These are phyloP conservation scores for Rhagologus leucostigma DNA, from an alignment of 2,113 vertebrate species.

Conservation along the genomic window DNA sequence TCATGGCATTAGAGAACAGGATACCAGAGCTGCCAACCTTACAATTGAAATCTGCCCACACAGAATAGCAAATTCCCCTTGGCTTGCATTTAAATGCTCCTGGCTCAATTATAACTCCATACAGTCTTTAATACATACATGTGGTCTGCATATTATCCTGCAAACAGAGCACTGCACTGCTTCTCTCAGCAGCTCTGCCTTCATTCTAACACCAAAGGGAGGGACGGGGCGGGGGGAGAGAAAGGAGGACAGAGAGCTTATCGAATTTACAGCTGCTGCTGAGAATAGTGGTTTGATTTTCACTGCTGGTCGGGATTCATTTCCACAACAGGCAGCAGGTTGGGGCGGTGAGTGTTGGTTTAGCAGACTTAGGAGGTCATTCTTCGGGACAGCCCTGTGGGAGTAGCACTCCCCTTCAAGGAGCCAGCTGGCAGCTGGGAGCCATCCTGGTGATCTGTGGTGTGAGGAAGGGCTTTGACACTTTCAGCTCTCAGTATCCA, in stretches of 20 bases:
- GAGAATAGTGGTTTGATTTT: slow-evolving; percentile 20
- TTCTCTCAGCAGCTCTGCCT: slow-evolving; percentile 17
- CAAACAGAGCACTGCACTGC: background rate
- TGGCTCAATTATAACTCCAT: slow-evolving; percentile 48
- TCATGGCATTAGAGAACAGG: slow-evolving; percentile 70
- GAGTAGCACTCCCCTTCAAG: background rate
- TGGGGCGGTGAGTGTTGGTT: rapidly evolving
- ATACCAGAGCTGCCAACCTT: slow-evolving; percentile 70
- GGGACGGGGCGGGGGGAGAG: background rate
- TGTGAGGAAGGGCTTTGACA: rapidly evolving
- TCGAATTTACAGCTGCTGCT: slow-evolving; percentile 13
- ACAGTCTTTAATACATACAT: slow-evolving; percentile 29
- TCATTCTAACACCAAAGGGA: slow-evolving; percentile 7
- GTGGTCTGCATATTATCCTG: slow-evolving; percentile 15
- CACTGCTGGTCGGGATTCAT: background rate
- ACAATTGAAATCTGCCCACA: slow-evolving; percentile 72
- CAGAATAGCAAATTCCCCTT: slow-evolving; percentile 64
- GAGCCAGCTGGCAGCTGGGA: background rate
- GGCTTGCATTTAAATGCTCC: slow-evolving; percentile 59
- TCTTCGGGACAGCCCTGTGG: background rate
- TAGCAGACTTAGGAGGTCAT: background rate
- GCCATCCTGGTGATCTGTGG: rapidly evolving
- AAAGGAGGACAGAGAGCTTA: slow-evolving; percentile 28
- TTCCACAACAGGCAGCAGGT: background rate
- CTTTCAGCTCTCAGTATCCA: background rate